phyloP scores from a whole-genome alignment of 2,888 invertebrate genomes.

The Xestia xanthographa region DNA sequence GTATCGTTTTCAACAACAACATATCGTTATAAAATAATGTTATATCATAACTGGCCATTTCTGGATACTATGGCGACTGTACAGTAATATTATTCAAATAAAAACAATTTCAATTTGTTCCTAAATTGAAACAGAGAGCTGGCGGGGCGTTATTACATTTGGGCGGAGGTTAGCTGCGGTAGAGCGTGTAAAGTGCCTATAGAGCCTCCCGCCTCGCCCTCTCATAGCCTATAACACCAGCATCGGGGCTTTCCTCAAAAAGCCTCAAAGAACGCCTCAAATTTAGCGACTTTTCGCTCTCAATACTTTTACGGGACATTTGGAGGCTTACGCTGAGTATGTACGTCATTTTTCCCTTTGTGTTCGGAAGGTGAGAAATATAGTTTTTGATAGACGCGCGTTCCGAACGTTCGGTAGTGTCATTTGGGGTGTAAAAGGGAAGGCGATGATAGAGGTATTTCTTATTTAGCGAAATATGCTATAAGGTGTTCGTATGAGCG shows the following conservation, averaged over 20 bases:
- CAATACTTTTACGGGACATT: constrained; percentile 88
- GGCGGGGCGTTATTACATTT: constrained; percentile 89
- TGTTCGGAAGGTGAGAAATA: constrained; percentile 74
- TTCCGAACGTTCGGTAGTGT: constrained; percentile 69
- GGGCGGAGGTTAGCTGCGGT: constrained; percentile 89
- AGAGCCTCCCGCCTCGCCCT: constrained; percentile 88
- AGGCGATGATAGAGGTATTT: constrained; percentile 79
- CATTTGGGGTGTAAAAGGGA: constrained; percentile 75
- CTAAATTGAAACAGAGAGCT: constrained; percentile 91
- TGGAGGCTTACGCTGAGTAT: constrained; percentile 80
- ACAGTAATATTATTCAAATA: constrained; percentile 90
- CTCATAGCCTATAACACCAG: constrained; percentile 89
- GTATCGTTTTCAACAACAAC: constrained; percentile 58
- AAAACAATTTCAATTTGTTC: constrained; percentile 91
- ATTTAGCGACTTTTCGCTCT: constrained; percentile 89
- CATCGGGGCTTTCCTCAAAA: constrained; percentile 87
- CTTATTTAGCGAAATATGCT: constrained; percentile 81
- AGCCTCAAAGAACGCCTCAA: constrained; percentile 88
- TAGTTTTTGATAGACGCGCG: constrained; percentile 79
- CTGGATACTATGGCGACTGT: constrained; percentile 70
- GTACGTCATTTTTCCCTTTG: constrained; percentile 79
- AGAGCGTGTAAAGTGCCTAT: constrained; percentile 90
- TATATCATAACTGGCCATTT: constrained; percentile 76
- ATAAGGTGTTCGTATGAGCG: constrained; percentile 64
- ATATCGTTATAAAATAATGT: constrained; percentile 66